Evolutionary conservation across 2,888 invertebrate genomes (phyloP).

Genomic region (Parapristionchus giblindavisi): DNA sequence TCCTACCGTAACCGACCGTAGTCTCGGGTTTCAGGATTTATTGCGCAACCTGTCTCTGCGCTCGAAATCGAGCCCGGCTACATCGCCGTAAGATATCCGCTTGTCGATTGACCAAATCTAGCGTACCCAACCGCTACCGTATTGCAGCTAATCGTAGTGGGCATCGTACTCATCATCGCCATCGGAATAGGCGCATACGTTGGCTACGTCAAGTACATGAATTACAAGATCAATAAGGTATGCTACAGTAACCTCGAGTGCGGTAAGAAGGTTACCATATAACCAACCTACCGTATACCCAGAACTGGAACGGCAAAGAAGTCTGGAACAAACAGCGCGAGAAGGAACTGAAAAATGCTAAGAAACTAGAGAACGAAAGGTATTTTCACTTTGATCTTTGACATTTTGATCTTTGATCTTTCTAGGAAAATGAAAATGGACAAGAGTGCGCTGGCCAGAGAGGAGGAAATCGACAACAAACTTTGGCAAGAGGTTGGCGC

Average conservation of each 20-base stretch:
- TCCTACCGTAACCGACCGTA: not conserved
- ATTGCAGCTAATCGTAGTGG: conserved; percentile 19
- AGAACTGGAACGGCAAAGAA: conserved; percentile 9
- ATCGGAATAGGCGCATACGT: conserved; percentile 1
- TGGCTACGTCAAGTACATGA: conserved; percentile 17
- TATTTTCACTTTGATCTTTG: not conserved
- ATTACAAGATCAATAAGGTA: conserved; percentile 23
- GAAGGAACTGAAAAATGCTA: conserved; percentile 21
- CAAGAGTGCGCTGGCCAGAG: conserved; percentile 16
- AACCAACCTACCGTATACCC: no score
- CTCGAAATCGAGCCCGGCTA: no score
- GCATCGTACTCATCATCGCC: not conserved
- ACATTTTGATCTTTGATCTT: not conserved
- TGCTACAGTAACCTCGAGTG: no score
- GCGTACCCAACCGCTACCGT: not conserved
- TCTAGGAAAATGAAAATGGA: conserved; percentile 25
- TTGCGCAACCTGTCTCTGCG: no score
- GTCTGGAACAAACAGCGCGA: conserved; percentile 27
- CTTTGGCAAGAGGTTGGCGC: conserved; percentile 27
- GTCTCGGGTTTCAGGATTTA: no score
- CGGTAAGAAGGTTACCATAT: no score
- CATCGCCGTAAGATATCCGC: no score
- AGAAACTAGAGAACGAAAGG: conserved; percentile 23
- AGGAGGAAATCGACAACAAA: conserved; percentile 21
- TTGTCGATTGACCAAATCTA: no score